Percentiles rank a stretch among this genome's conserved stretches.
Conservation (phyloP, 1,140 invertebrate genomes). For the Portunus trituberculatus region DNA sequence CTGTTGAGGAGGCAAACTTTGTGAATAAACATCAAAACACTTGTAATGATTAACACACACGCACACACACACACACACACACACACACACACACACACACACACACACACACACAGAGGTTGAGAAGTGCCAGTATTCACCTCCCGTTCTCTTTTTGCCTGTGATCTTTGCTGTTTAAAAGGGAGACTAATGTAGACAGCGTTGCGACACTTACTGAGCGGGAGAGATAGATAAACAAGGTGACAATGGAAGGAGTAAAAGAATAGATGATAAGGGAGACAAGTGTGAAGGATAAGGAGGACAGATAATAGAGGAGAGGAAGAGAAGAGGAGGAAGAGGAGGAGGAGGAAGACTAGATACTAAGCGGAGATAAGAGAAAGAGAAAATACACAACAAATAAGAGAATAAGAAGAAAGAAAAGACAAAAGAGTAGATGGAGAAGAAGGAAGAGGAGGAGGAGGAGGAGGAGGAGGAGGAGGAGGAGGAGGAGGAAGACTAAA, state of each 20-base stretch:
- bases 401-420: too few relatives aligned
- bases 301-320: background rate
- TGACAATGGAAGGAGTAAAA: background rate
- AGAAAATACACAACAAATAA: too few relatives aligned
- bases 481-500: background rate
- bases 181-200: background rate
- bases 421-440: too few relatives aligned
- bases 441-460: too few relatives aligned
- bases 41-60: background rate
- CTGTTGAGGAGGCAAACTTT: too few relatives aligned
- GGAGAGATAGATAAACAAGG: background rate
- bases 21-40: background rate
- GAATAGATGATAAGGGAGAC: too few relatives aligned
- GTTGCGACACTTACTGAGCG: background rate
- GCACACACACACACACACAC: background rate
- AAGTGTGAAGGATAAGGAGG: background rate
- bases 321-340: too few relatives aligned
- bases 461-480: too few relatives aligned
- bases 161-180: background rate
- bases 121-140: background rate
- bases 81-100: background rate
- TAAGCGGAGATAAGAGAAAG: too few relatives aligned
- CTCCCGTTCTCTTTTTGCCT: background rate
- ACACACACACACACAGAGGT: constrained; percentile 24
- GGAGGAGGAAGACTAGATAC: too few relatives aligned